These are phyloP conservation scores for Champsocephalus gunnari DNA, from an alignment of 2,797 vertebrate species.

Conservation along the genomic window DNA sequence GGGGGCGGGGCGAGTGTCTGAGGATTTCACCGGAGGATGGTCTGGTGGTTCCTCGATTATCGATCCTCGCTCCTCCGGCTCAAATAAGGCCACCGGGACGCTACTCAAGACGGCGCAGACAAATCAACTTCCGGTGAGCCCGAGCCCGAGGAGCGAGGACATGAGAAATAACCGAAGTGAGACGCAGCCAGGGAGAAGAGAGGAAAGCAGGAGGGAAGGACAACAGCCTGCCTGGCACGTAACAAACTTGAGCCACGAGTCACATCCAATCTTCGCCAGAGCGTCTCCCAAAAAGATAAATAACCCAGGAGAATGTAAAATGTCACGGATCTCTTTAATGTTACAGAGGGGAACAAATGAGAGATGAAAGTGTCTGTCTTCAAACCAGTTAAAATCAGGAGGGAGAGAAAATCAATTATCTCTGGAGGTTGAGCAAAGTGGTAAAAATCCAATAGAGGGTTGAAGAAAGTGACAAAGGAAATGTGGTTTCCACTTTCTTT, in stretches of 20 bases:
- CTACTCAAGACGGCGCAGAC: too few species aligned
- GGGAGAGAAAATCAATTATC: slow-evolving; percentile 27
- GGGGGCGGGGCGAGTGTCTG: too few species aligned
- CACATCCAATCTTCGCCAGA: slow-evolving; percentile 6
- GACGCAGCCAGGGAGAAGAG: too few species aligned
- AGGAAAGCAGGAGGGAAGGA: too few species aligned
- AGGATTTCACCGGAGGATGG: too few species aligned
- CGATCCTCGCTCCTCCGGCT: too few species aligned
- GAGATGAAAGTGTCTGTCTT: slow-evolving; percentile 33
- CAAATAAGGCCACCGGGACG: too few species aligned
- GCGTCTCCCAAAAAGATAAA: slow-evolving; percentile 20
- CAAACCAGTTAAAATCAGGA: slow-evolving; percentile 6
- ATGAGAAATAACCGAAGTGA: too few species aligned
- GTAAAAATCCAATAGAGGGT: slow-evolving; percentile 38
- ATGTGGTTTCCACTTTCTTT: slow-evolving; percentile 11
- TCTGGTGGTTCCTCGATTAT: too few species aligned
- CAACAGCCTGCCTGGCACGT: too few species aligned
- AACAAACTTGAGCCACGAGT: slow-evolving; percentile 6
- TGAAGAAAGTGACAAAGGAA: slow-evolving; percentile 31
- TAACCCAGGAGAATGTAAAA: slow-evolving; percentile 17
- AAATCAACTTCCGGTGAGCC: too few species aligned
- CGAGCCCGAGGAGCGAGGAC: too few species aligned
- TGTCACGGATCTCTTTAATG: slow-evolving; percentile 30
- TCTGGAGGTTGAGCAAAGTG: slow-evolving; percentile 34
- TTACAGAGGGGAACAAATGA: slow-evolving; percentile 19